A percentile compares a stretch with the other conserved stretches of the same genome.
Conservation (phyloP, 2,113 vertebrate genomes). For the Tapirus terrestris region DNA sequence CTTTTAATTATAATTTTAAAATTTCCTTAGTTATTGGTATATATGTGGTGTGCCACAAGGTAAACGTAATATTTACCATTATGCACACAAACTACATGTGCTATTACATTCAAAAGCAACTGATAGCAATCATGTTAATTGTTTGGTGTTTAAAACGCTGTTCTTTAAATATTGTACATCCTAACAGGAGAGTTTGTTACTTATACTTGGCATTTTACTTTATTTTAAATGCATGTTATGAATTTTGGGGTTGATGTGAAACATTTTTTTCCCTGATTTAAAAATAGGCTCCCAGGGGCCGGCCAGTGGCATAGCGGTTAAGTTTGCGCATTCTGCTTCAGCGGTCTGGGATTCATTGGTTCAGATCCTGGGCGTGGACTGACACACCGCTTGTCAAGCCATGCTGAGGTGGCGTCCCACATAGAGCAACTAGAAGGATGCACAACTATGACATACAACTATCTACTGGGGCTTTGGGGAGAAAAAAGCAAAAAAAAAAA, state of each 20-base stretch:
- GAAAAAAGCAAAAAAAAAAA: neutral
- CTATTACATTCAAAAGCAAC: conserved; percentile 23
- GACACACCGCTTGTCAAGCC: too few relatives aligned
- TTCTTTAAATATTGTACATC: neutral
- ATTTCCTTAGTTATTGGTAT: neutral
- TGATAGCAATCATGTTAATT: neutral
- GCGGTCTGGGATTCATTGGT: too few relatives aligned
- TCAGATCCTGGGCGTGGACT: too few relatives aligned
- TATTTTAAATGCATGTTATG: conserved; percentile 9
- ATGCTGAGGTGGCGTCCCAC: too few relatives aligned
- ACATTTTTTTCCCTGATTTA: neutral
- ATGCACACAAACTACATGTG: neutral
- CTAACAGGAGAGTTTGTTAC: neutral
- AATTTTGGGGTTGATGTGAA: neutral
- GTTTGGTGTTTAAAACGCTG: neutral
- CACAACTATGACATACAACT: too few relatives aligned
- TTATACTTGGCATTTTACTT: conserved; percentile 35
- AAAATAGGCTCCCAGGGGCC: neutral
- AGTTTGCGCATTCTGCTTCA: too few relatives aligned
- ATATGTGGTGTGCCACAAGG: neutral
- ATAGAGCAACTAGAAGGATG: too few relatives aligned
- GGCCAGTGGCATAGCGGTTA: too few relatives aligned
- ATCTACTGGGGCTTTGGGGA: too few relatives aligned
- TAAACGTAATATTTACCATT: neutral
- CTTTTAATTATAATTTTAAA: conserved; percentile 25